Base-by-base conservation (phyloP, 2,888 invertebrate genomes). In the Drosophila yooni region DNA sequence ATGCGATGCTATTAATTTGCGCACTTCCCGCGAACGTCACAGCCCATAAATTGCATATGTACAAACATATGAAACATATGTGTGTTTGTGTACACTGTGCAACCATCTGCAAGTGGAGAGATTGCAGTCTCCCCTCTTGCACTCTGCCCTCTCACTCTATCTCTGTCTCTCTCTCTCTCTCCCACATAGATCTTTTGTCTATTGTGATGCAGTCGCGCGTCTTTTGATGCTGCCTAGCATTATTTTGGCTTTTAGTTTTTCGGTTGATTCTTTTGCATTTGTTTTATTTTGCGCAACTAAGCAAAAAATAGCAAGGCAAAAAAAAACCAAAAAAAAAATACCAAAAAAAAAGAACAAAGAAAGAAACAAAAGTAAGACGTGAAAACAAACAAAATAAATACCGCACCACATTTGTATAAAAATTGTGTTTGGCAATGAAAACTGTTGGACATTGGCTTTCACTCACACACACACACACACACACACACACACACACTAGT, bases 361-460 rank as follows among this genome's bases (percentile, higher is more conserved):
- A 36, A 52, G 27, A 10, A 25, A 38, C 11, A 54, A 53, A 29
- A 31, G 36, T 34, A 53, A 46, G 25, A 25, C 15, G 25, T 8
- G 18, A 46, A 53, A 53, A 54, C 34, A 60, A 64, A 57, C 33
- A 66, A 74, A 69, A 38, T 53, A 63, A 57, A 68, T 66, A 52
- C 69, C 73, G 29, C 27, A 81, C 70, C 85, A 67, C 75, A 81
- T 80, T 80, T 83, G 81, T 81, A 70, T 72, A 71, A 70, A 82
- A 84, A 73, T 71, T 74, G 84, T 87, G 78, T 78, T 76, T 84
- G 88, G 84, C 88, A 84, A 87, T 84, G 84, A 87, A 87, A 82
- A 76, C 43, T 60, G 61, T 78, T 80, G 79, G 76, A 59, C 83
- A 78, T 80, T 80, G 80, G 81, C 74, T 66, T 77, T 64, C 43